phyloP scores from a whole-genome alignment of 2,888 invertebrate species.

The Slavum lentiscoides region DNA sequence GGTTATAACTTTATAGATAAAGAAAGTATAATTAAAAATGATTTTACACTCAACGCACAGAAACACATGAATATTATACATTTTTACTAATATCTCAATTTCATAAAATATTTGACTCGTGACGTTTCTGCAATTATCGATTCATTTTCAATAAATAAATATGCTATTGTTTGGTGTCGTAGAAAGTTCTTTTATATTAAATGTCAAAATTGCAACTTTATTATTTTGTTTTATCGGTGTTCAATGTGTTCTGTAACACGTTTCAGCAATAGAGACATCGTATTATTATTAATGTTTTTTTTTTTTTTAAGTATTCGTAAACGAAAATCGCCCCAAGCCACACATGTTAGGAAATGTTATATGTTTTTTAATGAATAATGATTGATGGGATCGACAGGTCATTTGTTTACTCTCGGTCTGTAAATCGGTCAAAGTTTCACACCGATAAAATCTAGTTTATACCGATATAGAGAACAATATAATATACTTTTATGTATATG shows the following conservation, averaged over 20 bases:
- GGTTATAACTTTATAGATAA: no score
- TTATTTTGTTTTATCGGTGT: not conserved
- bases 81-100: no score
- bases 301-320: slow-evolving; percentile 11
- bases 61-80: no score
- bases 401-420: slow-evolving; percentile 35
- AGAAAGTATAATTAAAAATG: no score
- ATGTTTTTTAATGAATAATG: slow-evolving; percentile 25
- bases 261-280: not conserved
- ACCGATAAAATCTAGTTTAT: slow-evolving; percentile 24
- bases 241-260: not conserved
- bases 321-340: not conserved
- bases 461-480: slow-evolving; percentile 29
- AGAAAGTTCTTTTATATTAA: no score
- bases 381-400: slow-evolving; percentile 28
- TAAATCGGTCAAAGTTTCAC: slow-evolving; percentile 40
- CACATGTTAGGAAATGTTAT: not conserved
- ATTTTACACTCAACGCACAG: no score
- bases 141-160: no score
- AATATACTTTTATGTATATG: slow-evolving; percentile 12
- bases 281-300: slow-evolving; percentile 7
- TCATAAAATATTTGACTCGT: no score
- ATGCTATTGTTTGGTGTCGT: no score
- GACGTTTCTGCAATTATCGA: no score
- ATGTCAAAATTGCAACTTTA: no score